Percentiles rank a stretch among this genome's conserved stretches.
Conservation (phyloP, 2,888 invertebrate genomes). For the Platycnemis pennipes region DNA sequence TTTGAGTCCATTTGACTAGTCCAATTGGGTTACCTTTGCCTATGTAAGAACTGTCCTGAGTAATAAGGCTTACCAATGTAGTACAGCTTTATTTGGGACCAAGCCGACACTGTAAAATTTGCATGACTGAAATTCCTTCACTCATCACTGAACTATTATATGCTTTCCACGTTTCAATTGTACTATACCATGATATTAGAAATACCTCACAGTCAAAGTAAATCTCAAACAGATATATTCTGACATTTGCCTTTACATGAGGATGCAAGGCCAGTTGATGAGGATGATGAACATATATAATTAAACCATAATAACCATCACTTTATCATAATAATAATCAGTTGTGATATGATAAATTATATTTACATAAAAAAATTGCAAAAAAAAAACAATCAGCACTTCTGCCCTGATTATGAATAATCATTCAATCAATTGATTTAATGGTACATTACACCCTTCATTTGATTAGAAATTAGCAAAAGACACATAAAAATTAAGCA, state of each 20-base stretch:
- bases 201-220: not conserved
- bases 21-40: slow-evolving; percentile 48
- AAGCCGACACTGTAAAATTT: slow-evolving; percentile 52
- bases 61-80: slow-evolving; percentile 50
- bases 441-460: too few species aligned
- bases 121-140: slow-evolving; percentile 14
- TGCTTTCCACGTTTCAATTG: not conserved
- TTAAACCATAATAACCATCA: not conserved
- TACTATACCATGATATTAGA: not conserved
- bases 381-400: too few species aligned
- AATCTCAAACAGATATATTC: not conserved
- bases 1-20: slow-evolving; percentile 41
- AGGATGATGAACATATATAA: not conserved
- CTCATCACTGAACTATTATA: not conserved
- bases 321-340: not conserved
- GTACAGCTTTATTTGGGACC: slow-evolving; percentile 44
- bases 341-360: too few species aligned
- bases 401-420: too few species aligned
- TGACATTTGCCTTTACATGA: not conserved
- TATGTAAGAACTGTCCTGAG: slow-evolving; percentile 31
- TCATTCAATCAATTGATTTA: too few species aligned
- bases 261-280: not conserved
- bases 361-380: too few species aligned
- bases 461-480: too few species aligned
- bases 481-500: too few species aligned